Evolutionary conservation across 2,797 vertebrate genomes (phyloP).

Genomic region (Enoplosus armatus): DNA sequence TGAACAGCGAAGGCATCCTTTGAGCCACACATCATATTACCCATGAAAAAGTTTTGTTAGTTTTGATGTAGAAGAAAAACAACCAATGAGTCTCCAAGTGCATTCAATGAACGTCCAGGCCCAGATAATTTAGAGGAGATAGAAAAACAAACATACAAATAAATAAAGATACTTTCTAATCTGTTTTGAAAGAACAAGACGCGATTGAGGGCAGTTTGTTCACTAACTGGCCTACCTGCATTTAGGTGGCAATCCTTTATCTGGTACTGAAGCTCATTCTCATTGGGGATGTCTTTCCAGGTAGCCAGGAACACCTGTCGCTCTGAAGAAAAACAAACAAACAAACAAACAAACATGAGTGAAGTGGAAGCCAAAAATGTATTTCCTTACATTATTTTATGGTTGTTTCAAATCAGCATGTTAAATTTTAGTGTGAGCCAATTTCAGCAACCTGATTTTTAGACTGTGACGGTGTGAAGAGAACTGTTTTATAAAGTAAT

Average conservation of each 20-base stretch:
- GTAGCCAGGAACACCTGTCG: slow-evolving; percentile 99
- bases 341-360: neutral
- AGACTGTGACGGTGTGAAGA: neutral
- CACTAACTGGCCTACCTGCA: slow-evolving; percentile 82
- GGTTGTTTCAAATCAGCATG: neutral
- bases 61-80: neutral
- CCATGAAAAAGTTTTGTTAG: neutral
- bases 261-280: slow-evolving; percentile 99
- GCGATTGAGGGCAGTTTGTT: neutral
- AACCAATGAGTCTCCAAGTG: neutral
- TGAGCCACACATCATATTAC: neutral
- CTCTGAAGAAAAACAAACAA: slow-evolving; percentile 80
- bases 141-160: neutral
- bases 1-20: neutral
- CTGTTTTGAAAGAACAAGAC: neutral
- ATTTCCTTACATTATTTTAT: neutral
- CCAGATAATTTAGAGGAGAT: neutral
- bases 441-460: neutral
- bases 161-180: neutral
- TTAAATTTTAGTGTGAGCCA: neutral
- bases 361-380: neutral
- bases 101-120: too few relatives aligned
- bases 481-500: neutral
- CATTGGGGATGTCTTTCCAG: slow-evolving; percentile 99
- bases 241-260: slow-evolving; percentile 99